Base-by-base conservation (phyloP, 1,140 invertebrate genomes). In the Drosophila insularis region DNA sequence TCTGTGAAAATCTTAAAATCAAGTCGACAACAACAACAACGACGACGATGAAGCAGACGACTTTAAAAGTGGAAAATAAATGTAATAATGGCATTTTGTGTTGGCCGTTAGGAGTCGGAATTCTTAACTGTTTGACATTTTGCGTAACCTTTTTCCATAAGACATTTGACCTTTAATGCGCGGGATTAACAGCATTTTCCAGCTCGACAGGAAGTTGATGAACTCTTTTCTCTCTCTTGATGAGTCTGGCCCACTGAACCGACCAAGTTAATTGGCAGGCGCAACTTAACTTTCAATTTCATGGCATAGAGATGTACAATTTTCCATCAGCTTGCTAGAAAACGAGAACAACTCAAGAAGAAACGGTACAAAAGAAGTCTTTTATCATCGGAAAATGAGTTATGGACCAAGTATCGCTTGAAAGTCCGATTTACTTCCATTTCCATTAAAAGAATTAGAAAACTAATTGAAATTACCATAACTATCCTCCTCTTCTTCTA, bases 121-220 rank as follows among this genome's bases (percentile, higher is more conserved):
- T 86, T 90, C 85, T 91, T 91, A 91, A 90, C 89, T 91, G 89
- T 91, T 85, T 91, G 89, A 91, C 89, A 91, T 91, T 91, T 91
- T 89, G 90, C 81, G 86, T 91, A 91, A 91, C 84, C 89, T 90
- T 90, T 82, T 90, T 89, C 80, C 43, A 70, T 71, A 84, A 27
- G 84, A 84, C 84, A 78, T 84, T 89, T 89, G 77, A 80, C 80
- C 84, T 89, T 87, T 89, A 10, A 78, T 85, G 71, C 67, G 27
- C 27, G 27, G 72, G 73, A 76, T 76, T 76, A 76, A 69, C 65
- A 31, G 66, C 65, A 32, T 67, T 39, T 23, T 71, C 63, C 37
- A 60, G 58, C 67, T 66, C 46, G 43, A 50, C 43, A 50, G 53
- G 68, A 63, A 56, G 58, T 65, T 75, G 64, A 59, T 62, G 54